A percentile compares a stretch with the other conserved stretches of the same genome.
Evolutionary conservation across 2,888 invertebrate genomes (phyloP).

Genomic region (Parelbella ahira): DNA sequence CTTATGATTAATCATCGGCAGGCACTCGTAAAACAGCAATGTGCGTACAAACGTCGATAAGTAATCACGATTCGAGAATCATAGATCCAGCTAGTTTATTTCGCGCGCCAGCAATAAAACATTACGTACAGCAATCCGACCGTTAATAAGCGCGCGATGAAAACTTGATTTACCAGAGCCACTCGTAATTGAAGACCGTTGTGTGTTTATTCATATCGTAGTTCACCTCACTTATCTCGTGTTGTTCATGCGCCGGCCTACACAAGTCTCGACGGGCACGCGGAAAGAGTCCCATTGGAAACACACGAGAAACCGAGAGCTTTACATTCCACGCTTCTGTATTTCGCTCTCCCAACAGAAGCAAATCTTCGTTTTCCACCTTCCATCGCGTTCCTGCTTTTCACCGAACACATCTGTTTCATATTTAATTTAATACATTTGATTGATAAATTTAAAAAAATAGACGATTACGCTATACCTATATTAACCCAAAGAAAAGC

Average conservation of each 20-base stretch:
- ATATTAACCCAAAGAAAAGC: too few species aligned
- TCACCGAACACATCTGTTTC: too few species aligned
- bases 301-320: neutral
- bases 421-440: too few species aligned
- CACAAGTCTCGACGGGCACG: conserved; percentile 29
- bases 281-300: conserved; percentile 20
- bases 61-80: conserved; percentile 33
- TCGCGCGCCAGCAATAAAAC: conserved; percentile 33
- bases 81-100: conserved; percentile 34
- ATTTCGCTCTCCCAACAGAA: too few species aligned
- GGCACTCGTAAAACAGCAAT: conserved; percentile 4
- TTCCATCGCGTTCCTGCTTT: too few species aligned
- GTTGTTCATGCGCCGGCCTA: conserved; percentile 32
- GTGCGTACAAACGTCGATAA: conserved; percentile 32
- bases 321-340: neutral
- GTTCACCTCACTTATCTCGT: conserved; percentile 40
- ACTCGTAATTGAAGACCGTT: conserved; percentile 44
- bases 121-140: conserved; percentile 36
- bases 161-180: conserved; percentile 41
- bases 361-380: too few species aligned
- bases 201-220: conserved; percentile 40
- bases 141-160: conserved; percentile 42
- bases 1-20: neutral
- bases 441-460: too few species aligned
- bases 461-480: too few species aligned